Evolutionary conservation across 2,888 invertebrate species (phyloP).

Genomic region (Tanypteryx hageni): DNA sequence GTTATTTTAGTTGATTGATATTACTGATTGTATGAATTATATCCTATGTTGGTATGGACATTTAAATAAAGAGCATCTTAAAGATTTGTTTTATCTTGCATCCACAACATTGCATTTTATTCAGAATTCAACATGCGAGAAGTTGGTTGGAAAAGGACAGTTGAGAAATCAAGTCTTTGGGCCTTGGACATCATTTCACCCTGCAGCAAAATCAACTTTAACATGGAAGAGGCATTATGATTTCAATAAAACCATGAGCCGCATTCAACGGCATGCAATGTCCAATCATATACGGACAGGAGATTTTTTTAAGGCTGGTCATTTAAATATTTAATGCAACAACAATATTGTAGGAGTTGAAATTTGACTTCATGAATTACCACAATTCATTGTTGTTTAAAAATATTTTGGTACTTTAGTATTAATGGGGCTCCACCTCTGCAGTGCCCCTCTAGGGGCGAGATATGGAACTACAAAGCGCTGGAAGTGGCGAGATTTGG

Average conservation of each 20-base stretch:
- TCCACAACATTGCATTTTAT: neutral
- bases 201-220: conserved; percentile 74
- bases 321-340: conserved; percentile 23
- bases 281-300: conserved; percentile 81
- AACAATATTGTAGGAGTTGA: too few relatives aligned
- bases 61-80: neutral
- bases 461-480: too few relatives aligned
- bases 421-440: too few relatives aligned
- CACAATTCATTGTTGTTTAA: too few relatives aligned
- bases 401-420: too few relatives aligned
- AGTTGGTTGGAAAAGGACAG: conserved; percentile 81
- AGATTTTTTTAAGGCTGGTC: conserved; percentile 82
- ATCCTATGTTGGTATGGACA: neutral
- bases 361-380: too few relatives aligned
- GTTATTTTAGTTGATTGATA: neutral
- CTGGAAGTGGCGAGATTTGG: too few relatives aligned
- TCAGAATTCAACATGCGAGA: conserved; percentile 72
- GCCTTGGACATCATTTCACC: conserved; percentile 78
- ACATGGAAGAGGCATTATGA: conserved; percentile 74
- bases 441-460: too few relatives aligned
- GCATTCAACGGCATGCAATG: conserved; percentile 83
- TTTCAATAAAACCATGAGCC: conserved; percentile 78
- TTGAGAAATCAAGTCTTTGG: conserved; percentile 78
- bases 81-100: neutral
- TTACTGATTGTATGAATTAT: too few relatives aligned